Percentiles rank a stretch among this genome's conserved stretches.
Evolutionary conservation across 2,113 vertebrate species (phyloP).

Genomic region (Ailurus styani): DNA sequence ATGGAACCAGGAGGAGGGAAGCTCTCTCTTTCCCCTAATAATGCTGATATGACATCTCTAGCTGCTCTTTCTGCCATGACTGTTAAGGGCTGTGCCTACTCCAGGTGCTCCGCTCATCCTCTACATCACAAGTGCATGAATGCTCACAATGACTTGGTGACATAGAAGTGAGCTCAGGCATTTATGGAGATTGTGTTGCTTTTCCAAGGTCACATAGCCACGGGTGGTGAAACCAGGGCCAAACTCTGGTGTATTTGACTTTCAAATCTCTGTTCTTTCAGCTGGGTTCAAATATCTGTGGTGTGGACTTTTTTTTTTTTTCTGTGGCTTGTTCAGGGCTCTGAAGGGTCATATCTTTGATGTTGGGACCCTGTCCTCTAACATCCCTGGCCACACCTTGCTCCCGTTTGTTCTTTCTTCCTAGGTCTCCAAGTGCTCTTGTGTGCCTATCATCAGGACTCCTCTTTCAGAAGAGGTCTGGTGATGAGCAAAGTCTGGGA

Average conservation of each 20-base stretch:
- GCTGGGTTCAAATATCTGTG: background rate
- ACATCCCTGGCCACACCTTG: background rate
- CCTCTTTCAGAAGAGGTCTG: background rate
- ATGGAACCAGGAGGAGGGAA: background rate
- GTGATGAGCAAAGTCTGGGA: background rate
- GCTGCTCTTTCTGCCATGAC: rapidly evolving
- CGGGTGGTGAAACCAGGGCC: background rate
- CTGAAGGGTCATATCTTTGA: background rate
- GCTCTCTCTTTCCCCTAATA: background rate
- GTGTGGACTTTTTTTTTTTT: background rate
- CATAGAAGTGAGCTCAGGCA: background rate
- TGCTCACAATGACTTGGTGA: background rate
- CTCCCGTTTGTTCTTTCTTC: background rate
- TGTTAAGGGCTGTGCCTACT: rapidly evolving
- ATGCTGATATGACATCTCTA: background rate
- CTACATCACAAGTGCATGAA: background rate
- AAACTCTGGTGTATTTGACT: background rate
- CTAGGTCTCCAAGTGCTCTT: background rate
- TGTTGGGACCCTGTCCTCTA: background rate
- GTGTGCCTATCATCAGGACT: background rate
- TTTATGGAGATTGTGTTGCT: background rate
- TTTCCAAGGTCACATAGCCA: background rate
- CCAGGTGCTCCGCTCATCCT: background rate
- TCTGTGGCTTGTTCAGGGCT: background rate
- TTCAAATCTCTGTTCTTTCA: background rate